Evolutionary conservation across 2,113 vertebrate species (phyloP).

Genomic region (Myiopsitta monachus): DNA sequence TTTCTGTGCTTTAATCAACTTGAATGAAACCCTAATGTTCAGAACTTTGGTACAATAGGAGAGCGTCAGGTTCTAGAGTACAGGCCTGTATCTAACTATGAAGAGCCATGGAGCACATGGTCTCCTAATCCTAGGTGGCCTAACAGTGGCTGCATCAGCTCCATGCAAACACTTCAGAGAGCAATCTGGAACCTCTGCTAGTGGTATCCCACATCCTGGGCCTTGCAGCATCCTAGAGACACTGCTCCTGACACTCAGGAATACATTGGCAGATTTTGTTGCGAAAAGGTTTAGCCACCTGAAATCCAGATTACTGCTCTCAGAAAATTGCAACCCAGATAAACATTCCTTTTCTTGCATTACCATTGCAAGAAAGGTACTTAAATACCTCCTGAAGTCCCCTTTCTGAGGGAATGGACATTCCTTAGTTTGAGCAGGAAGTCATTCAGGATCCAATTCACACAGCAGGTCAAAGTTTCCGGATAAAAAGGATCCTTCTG

Average conservation of each 20-base stretch:
- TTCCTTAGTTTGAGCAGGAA: not conserved
- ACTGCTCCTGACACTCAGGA: not conserved
- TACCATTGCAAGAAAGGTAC: not conserved
- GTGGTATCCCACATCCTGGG: not conserved
- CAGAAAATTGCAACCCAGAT: not conserved
- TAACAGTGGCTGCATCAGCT: not conserved
- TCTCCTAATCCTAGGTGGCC: not conserved
- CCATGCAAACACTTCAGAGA: not conserved
- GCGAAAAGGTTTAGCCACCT: not conserved
- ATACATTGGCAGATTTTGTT: not conserved
- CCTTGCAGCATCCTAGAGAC: not conserved
- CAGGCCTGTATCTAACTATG: too few species aligned
- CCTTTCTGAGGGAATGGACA: not conserved
- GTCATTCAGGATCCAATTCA: not conserved
- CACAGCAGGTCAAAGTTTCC: not conserved
- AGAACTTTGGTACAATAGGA: not conserved
- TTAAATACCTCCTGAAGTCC: not conserved
- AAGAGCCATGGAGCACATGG: not conserved
- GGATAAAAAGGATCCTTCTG: not conserved
- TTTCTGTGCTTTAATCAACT: not conserved
- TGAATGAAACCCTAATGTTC: not conserved
- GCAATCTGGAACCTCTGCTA: not conserved
- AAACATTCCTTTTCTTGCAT: not conserved
- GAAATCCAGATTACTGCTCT: not conserved
- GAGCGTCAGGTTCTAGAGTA: not conserved